These are phyloP conservation scores for Drosophila formosana DNA, from an alignment of 2,888 invertebrate species.

Conservation along the genomic window DNA sequence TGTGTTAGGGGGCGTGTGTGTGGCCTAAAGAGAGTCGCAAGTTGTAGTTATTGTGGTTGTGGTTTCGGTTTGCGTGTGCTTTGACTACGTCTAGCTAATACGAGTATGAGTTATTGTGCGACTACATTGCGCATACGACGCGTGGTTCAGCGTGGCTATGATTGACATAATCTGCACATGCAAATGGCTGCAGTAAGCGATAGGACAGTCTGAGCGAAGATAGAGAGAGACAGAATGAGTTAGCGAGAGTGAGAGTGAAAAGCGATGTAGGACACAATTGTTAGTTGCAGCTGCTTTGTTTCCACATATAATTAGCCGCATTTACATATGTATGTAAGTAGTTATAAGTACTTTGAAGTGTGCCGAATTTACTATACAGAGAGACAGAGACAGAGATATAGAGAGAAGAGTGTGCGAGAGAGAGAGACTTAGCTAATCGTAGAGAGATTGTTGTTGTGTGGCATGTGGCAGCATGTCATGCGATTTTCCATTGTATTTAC, in stretches of 20 bases:
- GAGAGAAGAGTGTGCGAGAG: not conserved
- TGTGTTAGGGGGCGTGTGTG: slow-evolving; percentile 15
- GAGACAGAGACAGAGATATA: slow-evolving; percentile 17
- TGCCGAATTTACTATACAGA: slow-evolving; percentile 32
- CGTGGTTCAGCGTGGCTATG: slow-evolving; percentile 46
- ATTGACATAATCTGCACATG: slow-evolving; percentile 65
- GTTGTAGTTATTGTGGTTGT: slow-evolving; percentile 4
- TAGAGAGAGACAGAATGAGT: slow-evolving; percentile 3
- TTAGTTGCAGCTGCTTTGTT: slow-evolving; percentile 44
- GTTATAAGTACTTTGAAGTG: slow-evolving; percentile 38
- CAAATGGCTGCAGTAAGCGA: slow-evolving; percentile 59
- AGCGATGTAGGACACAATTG: slow-evolving; percentile 55
- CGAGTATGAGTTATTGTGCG: slow-evolving; percentile 51
- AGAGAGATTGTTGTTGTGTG: slow-evolving; percentile 21
- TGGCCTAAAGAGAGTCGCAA: slow-evolving; percentile 36
- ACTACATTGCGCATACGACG: slow-evolving; percentile 61
- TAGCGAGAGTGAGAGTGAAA: slow-evolving; percentile 20
- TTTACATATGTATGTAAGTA: slow-evolving; percentile 27
- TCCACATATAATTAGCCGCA: slow-evolving; percentile 58
- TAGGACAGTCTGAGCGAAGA: slow-evolving; percentile 12
- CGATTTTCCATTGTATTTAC: slow-evolving; percentile 53
- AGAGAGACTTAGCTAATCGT: slow-evolving; percentile 28
- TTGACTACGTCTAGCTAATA: slow-evolving; percentile 66
- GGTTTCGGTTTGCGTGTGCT: slow-evolving; percentile 4
- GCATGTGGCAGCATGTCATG: slow-evolving; percentile 64